Conservation (phyloP, 2,797 vertebrate species). For the Chromis chromis region DNA sequence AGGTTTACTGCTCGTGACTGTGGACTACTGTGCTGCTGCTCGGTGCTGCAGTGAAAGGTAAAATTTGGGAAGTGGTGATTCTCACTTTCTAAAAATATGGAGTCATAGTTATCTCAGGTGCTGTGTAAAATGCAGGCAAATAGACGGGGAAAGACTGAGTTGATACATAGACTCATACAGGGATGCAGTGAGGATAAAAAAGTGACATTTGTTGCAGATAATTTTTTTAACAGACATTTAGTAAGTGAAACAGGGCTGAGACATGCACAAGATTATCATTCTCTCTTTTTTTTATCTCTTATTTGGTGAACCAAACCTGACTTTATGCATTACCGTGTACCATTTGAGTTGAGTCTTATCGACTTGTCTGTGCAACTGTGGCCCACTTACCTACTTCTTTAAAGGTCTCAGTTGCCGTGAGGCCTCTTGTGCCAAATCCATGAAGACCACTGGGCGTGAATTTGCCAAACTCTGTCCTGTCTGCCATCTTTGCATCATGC, state of each 20-base stretch:
- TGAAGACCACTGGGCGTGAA: constrained; percentile 44
- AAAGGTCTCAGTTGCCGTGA: constrained; percentile 45
- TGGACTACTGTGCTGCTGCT: background rate
- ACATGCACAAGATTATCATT: background rate
- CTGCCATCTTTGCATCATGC: constrained; percentile 37
- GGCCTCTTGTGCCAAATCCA: constrained; percentile 63
- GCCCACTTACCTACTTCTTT: constrained; percentile 71
- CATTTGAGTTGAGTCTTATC: constrained; percentile 30
- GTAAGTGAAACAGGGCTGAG: background rate
- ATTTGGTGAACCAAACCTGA: background rate
- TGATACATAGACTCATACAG: too few relatives aligned
- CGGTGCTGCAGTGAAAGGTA: background rate
- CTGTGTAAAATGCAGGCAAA: too few relatives aligned
- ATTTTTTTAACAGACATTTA: background rate
- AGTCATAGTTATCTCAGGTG: too few relatives aligned
- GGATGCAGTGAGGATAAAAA: too few relatives aligned
- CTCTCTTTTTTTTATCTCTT: background rate
- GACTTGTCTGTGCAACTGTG: constrained; percentile 51
- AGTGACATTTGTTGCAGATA: too few relatives aligned
- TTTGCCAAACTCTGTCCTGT: constrained; percentile 58
- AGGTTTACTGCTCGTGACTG: background rate
- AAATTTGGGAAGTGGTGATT: background rate
- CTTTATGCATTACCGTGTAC: background rate
- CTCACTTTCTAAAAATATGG: background rate
- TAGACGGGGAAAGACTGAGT: too few relatives aligned